Evolutionary conservation across 35 echinoderm and acorn worm genomes (phyloP).

Genomic region (Anneissia japonica): DNA sequence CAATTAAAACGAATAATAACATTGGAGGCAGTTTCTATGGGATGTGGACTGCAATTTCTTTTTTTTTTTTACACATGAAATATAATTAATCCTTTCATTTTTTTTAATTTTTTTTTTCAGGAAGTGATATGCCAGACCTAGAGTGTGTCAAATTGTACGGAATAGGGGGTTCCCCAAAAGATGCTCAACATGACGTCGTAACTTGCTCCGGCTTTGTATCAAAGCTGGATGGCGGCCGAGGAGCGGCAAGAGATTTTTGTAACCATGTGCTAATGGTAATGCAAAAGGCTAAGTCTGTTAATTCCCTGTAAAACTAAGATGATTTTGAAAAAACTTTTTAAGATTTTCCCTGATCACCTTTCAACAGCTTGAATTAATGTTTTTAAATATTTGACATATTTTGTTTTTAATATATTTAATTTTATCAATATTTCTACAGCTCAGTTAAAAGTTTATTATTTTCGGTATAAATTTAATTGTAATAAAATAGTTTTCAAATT

Average conservation of each 20-base stretch:
- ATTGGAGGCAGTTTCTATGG: too few species aligned
- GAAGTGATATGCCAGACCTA: constrained; percentile 61
- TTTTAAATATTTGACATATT: too few species aligned
- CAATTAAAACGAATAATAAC: too few species aligned
- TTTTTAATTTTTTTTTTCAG: constrained; percentile 26
- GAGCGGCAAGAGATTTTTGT: constrained; percentile 82
- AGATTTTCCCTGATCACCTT: too few species aligned
- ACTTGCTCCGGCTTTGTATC: constrained; percentile 60
- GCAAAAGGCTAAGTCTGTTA: constrained; percentile 67
- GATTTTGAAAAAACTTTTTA: too few species aligned
- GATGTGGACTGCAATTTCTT: too few species aligned
- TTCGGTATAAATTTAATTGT: too few species aligned
- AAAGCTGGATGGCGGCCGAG: constrained; percentile 51
- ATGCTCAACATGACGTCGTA: constrained; percentile 44
- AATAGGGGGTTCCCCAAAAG: constrained; percentile 59
- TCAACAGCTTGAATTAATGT: too few species aligned
- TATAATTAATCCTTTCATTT: background rate
- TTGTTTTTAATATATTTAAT: too few species aligned
- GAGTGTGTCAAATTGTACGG: constrained; percentile 58
- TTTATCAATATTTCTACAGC: too few species aligned
- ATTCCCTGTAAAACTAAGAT: background rate
- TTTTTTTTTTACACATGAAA: background rate
- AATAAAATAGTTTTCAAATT: too few species aligned
- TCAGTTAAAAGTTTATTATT: too few species aligned
- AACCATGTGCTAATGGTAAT: constrained; percentile 67